A percentile compares a stretch with the other conserved stretches of the same genome.
These are phyloP conservation scores for Sylvilagus floridanus DNA, from an alignment of 2,797 vertebrate genomes.

Conservation along the genomic window DNA sequence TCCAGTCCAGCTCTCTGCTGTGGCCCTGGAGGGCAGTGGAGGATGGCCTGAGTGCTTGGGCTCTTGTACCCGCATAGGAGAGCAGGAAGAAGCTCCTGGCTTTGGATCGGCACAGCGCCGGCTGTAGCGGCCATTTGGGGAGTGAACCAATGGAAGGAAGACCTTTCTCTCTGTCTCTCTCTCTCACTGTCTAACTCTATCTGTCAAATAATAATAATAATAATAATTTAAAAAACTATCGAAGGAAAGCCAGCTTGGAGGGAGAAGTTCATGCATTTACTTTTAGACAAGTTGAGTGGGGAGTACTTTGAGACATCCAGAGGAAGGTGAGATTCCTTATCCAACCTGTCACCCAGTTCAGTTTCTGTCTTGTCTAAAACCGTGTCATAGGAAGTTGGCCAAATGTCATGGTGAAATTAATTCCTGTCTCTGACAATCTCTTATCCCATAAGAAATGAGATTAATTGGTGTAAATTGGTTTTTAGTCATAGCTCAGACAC, in stretches of 20 bases:
- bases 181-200: too few species aligned
- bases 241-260: not conserved
- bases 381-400: not conserved
- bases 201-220: too few species aligned
- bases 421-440: not conserved
- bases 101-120: too few species aligned
- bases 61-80: too few species aligned
- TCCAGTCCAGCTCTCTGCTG: too few species aligned
- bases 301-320: not conserved
- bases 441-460: not conserved
- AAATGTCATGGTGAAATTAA: not conserved
- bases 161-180: too few species aligned
- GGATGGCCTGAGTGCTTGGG: too few species aligned
- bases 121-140: too few species aligned
- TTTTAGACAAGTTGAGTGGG: slow-evolving; percentile 17
- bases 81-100: too few species aligned
- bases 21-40: too few species aligned
- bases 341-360: not conserved
- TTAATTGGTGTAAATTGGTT: not conserved
- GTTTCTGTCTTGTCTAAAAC: not conserved
- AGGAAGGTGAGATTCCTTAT: not conserved
- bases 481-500: not conserved
- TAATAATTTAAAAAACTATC: too few species aligned
- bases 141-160: too few species aligned
- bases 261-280: not conserved